Evolutionary conservation across 2,797 vertebrate species (phyloP).

Genomic region (Eleutherodactylus coqui): DNA sequence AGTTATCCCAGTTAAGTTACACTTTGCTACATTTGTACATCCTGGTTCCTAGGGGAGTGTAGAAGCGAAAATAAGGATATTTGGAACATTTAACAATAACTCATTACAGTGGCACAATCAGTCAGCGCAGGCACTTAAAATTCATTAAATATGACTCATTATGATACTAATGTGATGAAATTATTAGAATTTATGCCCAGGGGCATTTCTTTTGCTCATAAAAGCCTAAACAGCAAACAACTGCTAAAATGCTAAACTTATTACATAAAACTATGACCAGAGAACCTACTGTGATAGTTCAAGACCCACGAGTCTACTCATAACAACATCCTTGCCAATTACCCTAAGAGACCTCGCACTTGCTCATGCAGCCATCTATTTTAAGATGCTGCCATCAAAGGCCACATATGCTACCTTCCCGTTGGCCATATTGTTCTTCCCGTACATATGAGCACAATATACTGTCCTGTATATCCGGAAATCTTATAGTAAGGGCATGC

Average conservation of each 20-base stretch:
- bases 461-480: not conserved
- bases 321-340: slow-evolving; percentile 26
- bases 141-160: too few species aligned
- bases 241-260: not conserved
- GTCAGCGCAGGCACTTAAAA: too few species aligned
- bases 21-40: too few species aligned
- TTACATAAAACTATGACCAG: not conserved
- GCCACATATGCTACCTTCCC: slow-evolving; percentile 42
- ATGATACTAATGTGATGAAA: too few species aligned
- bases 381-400: slow-evolving; percentile 44
- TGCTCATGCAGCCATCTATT: slow-evolving; percentile 47
- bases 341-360: slow-evolving; percentile 53
- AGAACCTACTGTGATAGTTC: not conserved
- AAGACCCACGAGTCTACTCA: not conserved
- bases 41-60: too few species aligned
- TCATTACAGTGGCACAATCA: too few species aligned
- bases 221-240: not conserved
- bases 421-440: slow-evolving; percentile 6
- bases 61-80: too few species aligned
- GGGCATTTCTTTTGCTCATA: not conserved
- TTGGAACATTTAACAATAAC: too few species aligned
- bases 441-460: slow-evolving; percentile 19
- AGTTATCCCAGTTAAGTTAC: too few species aligned
- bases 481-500: not conserved
- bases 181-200: not conserved